Evolutionary conservation across 30 jellyfish, hydroid and myxozoan genomes (phyloP).

Genomic region (Clytia hemisphaerica): DNA sequence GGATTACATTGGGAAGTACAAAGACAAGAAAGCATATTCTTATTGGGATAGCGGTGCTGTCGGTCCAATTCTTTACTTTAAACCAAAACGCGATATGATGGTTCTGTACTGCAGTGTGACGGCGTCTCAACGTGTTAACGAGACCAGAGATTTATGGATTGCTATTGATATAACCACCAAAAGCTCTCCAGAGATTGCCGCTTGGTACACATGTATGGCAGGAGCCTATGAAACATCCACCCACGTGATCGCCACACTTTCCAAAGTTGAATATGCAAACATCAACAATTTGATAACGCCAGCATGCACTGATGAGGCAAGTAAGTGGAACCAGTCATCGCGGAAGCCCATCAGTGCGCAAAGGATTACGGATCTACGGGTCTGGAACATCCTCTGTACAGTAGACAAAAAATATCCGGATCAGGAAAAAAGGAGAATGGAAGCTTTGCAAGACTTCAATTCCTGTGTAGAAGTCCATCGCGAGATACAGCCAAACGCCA

Average conservation of each 20-base stretch:
- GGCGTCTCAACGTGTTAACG: conserved; percentile 28
- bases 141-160: conserved; percentile 48
- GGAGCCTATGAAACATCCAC: conserved; percentile 22
- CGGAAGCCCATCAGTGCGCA: conserved; percentile 8
- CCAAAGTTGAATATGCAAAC: conserved; percentile 25
- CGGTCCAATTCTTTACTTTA: conserved; percentile 9
- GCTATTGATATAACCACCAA: conserved; percentile 24
- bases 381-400: too few species aligned
- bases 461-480: too few species aligned
- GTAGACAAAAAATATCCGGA: too few species aligned
- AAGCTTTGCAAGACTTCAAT: too few species aligned
- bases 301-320: conserved; percentile 18
- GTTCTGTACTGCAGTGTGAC: conserved; percentile 38
- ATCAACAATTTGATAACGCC: background rate
- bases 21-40: conserved; percentile 54
- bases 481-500: too few species aligned
- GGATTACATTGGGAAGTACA: conserved; percentile 52
- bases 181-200: conserved; percentile 4
- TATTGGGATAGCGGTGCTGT: conserved; percentile 56
- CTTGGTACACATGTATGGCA: conserved; percentile 58
- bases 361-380: conserved; percentile 2
- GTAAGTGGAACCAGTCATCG: conserved; percentile 23
- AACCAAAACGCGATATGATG: conserved; percentile 3
- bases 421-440: too few species aligned
- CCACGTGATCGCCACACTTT: conserved; percentile 34